Evolutionary conservation across 2,888 invertebrate species (phyloP).

Genomic region (Drosophila aldrichi): DNA sequence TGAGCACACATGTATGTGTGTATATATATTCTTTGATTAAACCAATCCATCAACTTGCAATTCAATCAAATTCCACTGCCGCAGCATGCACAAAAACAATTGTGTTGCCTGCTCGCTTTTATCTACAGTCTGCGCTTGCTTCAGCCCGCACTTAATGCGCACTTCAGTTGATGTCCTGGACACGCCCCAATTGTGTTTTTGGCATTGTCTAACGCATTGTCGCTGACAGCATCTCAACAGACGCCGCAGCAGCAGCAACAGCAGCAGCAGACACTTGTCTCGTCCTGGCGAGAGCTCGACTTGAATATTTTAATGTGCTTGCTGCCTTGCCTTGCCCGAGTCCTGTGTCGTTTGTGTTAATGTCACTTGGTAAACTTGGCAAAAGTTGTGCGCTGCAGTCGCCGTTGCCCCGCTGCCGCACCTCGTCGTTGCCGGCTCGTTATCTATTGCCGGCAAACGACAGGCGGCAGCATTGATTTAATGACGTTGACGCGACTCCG

Average conservation of each 20-base stretch:
- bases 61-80: conserved; percentile 74
- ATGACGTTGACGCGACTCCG: conserved; percentile 81
- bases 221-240: conserved; percentile 69
- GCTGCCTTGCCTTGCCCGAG: conserved; percentile 29
- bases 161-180: conserved; percentile 56
- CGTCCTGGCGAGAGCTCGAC: conserved; percentile 42
- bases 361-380: conserved; percentile 78
- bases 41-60: conserved; percentile 73
- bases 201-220: conserved; percentile 77
- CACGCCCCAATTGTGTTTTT: conserved; percentile 81
- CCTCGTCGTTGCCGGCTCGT: conserved; percentile 62
- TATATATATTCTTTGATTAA: conserved; percentile 49
- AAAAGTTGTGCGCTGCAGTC: conserved; percentile 57
- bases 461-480: conserved; percentile 82
- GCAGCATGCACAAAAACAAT: conserved; percentile 71
- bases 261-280: conserved; percentile 63
- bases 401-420: conserved; percentile 8
- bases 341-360: conserved; percentile 69
- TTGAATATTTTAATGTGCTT: conserved; percentile 65
- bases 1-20: too few relatives aligned
- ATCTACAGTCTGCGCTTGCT: conserved; percentile 5
- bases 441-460: conserved; percentile 74
- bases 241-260: conserved; percentile 17
- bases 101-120: conserved; percentile 20
- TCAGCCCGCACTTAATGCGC: conserved; percentile 30